Evolutionary conservation across 2,113 vertebrate genomes (phyloP).

Genomic region (Ictalurus punctatus): DNA sequence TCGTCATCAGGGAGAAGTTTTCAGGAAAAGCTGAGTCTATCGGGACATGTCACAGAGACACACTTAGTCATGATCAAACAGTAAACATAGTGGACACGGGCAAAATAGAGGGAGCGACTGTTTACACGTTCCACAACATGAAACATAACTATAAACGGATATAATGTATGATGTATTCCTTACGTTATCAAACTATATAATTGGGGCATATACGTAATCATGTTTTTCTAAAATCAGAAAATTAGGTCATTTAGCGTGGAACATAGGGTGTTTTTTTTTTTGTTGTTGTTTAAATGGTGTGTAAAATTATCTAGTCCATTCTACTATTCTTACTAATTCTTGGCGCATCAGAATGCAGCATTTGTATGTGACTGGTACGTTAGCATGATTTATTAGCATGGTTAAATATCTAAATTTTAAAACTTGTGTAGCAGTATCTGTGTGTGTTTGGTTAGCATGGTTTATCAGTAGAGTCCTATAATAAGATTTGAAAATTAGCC

Average conservation of each 20-base stretch:
- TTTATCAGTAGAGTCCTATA: not conserved
- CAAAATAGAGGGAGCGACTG: not conserved
- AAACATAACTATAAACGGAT: not conserved
- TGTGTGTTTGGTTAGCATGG: not conserved
- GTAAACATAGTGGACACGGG: not conserved
- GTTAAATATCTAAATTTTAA: not conserved
- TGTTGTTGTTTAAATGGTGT: not conserved
- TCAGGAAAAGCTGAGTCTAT: slow-evolving; percentile 81
- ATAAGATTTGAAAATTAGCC: not conserved
- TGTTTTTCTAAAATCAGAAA: not conserved
- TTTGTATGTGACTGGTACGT: not conserved
- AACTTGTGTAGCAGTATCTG: not conserved
- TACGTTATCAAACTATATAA: not conserved
- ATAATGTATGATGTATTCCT: not conserved
- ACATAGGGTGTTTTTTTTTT: not conserved
- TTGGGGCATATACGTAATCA: not conserved
- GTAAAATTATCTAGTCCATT: not conserved
- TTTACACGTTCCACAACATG: not conserved
- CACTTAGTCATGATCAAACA: not conserved
- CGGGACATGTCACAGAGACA: not conserved
- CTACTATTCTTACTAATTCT: not conserved
- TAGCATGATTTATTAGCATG: not conserved
- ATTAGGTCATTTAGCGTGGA: not conserved
- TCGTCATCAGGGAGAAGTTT: slow-evolving; percentile 85
- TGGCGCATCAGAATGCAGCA: not conserved